Conservation (phyloP, 2,797 vertebrate genomes). For the Ambastaia sidthimunki region DNA sequence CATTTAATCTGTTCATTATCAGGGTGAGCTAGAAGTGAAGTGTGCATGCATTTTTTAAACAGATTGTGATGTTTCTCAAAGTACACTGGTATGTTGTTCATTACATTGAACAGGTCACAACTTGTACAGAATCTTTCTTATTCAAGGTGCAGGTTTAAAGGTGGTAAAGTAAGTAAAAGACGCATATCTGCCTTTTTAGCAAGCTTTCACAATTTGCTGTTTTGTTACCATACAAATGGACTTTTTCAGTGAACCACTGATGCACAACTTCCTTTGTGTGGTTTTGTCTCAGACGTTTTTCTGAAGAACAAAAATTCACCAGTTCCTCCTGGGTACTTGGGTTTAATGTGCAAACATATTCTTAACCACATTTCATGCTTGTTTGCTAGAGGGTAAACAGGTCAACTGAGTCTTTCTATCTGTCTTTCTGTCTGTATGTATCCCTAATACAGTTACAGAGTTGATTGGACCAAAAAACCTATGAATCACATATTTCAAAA, state of each 20-base stretch:
- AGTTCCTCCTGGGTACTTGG: conserved; percentile 5
- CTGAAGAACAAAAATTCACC: background rate
- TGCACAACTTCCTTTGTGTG: background rate
- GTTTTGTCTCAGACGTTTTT: background rate
- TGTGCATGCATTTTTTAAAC: background rate
- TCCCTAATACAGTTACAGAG: conserved; percentile 42
- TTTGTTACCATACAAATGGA: background rate
- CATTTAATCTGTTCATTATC: background rate
- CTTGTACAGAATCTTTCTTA: conserved; percentile 26
- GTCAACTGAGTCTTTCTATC: conserved; percentile 15
- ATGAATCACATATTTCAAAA: conserved; percentile 30
- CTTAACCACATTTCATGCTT: conserved; percentile 49
- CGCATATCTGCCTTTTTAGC: background rate
- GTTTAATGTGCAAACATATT: conserved; percentile 27
- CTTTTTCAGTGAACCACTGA: background rate
- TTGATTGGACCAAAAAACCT: conserved; percentile 36
- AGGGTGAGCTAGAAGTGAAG: background rate
- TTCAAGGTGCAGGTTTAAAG: conserved; percentile 10
- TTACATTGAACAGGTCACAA: conserved; percentile 4
- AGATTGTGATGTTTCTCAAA: conserved; percentile 29
- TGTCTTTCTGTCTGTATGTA: background rate
- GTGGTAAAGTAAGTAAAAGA: background rate
- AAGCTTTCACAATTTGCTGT: background rate
- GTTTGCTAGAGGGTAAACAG: conserved; percentile 31
- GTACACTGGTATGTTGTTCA: background rate